These are phyloP conservation scores for Calyptommatus sinebrachiatus DNA, from an alignment of 2,113 vertebrate species.

Conservation along the genomic window DNA sequence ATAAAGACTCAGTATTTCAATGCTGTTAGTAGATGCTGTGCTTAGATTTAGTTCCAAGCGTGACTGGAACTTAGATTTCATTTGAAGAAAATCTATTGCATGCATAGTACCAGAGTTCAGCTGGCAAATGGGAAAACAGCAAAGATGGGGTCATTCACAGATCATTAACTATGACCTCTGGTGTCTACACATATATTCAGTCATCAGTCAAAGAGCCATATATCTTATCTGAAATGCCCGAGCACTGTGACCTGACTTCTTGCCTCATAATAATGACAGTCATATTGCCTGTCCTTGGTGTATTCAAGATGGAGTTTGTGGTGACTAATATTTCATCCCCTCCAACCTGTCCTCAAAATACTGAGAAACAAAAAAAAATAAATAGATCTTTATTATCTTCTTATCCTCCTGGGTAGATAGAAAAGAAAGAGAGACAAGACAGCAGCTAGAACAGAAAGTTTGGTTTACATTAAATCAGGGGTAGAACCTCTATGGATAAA, in stretches of 20 bases:
- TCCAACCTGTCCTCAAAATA: neutral
- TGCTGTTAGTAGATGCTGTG: neutral
- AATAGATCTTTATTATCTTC: too few relatives aligned
- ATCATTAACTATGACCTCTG: conserved; percentile 20
- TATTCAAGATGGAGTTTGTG: neutral
- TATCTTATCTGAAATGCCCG: neutral
- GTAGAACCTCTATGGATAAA: too few relatives aligned
- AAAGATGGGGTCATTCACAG: conserved; percentile 4
- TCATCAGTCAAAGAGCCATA: neutral
- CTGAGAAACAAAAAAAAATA: neutral
- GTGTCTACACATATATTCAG: conserved; percentile 3
- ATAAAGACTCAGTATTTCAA: neutral
- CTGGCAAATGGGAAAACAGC: conserved; percentile 3
- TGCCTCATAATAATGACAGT: neutral
- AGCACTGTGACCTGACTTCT: neutral
- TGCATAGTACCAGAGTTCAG: neutral
- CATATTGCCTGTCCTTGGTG: neutral
- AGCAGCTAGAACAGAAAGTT: too few relatives aligned
- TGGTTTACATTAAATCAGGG: too few relatives aligned
- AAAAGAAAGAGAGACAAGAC: too few relatives aligned
- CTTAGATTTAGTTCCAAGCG: neutral
- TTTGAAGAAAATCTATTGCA: conserved; percentile 3
- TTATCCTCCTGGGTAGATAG: too few relatives aligned
- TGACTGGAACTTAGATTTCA: neutral
- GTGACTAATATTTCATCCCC: neutral